These are phyloP conservation scores for Dissostichus mawsoni DNA, from an alignment of 2,113 vertebrate genomes.

Conservation along the genomic window DNA sequence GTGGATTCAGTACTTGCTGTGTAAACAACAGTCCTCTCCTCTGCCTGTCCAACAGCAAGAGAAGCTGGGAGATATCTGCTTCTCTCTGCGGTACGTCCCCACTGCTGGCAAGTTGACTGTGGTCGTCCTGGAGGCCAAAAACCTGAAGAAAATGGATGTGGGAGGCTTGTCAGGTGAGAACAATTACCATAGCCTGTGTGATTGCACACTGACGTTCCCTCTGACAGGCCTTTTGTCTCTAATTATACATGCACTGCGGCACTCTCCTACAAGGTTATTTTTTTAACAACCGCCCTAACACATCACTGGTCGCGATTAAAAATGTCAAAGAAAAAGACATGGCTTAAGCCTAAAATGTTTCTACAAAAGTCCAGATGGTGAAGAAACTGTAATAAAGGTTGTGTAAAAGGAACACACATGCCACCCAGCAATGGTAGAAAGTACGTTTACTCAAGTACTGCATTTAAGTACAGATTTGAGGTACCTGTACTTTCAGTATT, in stretches of 20 bases:
- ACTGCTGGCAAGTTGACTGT: constrained; percentile 98
- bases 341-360: not conserved
- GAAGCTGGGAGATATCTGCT: constrained; percentile 98
- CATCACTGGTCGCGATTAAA: not conserved
- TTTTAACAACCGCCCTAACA: constrained; percentile 20
- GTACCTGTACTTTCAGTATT: too few species aligned
- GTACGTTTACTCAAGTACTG: too few species aligned
- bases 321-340: not conserved
- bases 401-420: too few species aligned
- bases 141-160: constrained; percentile 99
- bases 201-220: constrained; percentile 30
- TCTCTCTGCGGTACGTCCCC: constrained; percentile 97
- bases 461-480: too few species aligned
- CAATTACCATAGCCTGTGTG: constrained; percentile 21
- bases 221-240: constrained; percentile 60
- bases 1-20: constrained; percentile 16
- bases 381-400: not conserved
- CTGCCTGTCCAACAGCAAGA: constrained; percentile 90
- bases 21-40: constrained; percentile 32
- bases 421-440: too few species aligned
- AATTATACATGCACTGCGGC: constrained; percentile 50
- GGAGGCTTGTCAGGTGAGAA: constrained; percentile 95
- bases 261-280: constrained; percentile 11
- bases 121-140: constrained; percentile 97
- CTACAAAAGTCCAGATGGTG: too few species aligned